These are phyloP conservation scores for Podargus strigoides DNA, from an alignment of 2,797 vertebrate species.

Conservation along the genomic window DNA sequence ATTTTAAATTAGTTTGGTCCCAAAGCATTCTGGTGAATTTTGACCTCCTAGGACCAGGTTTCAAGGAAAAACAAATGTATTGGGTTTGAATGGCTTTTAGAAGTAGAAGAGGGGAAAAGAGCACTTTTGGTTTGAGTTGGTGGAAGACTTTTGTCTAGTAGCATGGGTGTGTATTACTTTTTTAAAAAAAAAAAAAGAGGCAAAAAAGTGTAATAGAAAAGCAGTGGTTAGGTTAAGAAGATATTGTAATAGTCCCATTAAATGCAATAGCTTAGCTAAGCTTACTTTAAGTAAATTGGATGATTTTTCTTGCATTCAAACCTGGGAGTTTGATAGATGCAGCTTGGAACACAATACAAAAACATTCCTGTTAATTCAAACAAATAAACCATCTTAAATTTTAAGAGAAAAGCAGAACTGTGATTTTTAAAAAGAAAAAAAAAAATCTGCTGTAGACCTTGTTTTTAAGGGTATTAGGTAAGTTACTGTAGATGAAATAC, in stretches of 20 bases:
- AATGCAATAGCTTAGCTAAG: background rate
- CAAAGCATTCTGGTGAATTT: background rate
- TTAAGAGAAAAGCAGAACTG: background rate
- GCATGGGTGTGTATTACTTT: background rate
- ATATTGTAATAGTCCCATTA: background rate
- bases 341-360: background rate
- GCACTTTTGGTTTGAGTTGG: background rate
- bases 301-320: background rate
- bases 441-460: background rate
- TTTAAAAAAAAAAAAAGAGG: background rate
- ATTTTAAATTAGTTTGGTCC: background rate
- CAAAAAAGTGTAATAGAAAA: background rate
- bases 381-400: background rate
- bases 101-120: background rate
- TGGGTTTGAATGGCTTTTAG: background rate
- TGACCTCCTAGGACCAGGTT: background rate
- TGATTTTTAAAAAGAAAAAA: too few species aligned
- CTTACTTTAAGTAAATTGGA: background rate
- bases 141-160: background rate
- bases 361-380: background rate
- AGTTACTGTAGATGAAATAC: background rate
- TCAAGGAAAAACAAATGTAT: background rate
- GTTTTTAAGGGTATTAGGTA: background rate
- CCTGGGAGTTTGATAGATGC: background rate
- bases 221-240: background rate